Percentiles rank a stretch among this genome's conserved stretches.
These are phyloP conservation scores for Itoplectis maculator DNA, from an alignment of 2,888 invertebrate species.

Conservation along the genomic window DNA sequence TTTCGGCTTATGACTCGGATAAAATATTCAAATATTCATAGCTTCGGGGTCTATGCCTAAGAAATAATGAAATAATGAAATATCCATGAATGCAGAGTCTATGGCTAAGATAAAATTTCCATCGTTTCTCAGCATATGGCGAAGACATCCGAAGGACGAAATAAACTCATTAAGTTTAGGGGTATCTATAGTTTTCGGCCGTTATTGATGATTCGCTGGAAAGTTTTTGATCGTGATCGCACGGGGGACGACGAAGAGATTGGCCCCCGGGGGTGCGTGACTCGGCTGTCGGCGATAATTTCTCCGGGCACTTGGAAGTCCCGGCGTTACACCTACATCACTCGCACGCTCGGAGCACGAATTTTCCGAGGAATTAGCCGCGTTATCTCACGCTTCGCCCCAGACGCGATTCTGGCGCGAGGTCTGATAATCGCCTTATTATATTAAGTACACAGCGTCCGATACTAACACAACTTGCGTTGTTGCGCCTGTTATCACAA, in stretches of 20 bases:
- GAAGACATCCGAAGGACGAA: too few species aligned
- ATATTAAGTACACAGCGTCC: conserved; percentile 55
- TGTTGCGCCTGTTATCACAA: conserved; percentile 33
- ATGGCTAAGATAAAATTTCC: too few species aligned
- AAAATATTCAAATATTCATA: too few species aligned
- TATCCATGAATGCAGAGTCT: too few species aligned
- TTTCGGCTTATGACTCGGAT: too few species aligned
- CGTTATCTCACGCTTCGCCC: conserved; percentile 66
- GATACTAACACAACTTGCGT: conserved; percentile 27
- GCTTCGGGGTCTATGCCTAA: too few species aligned
- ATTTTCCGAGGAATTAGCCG: conserved; percentile 67
- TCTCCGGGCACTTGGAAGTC: conserved; percentile 68
- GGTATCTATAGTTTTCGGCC: conserved; percentile 6
- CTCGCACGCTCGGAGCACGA: conserved; percentile 59
- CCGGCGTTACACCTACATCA: conserved; percentile 29
- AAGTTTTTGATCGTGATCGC: conserved; percentile 32
- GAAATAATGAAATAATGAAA: too few species aligned
- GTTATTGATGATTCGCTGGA: conserved; percentile 24
- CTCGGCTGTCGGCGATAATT: conserved; percentile 66
- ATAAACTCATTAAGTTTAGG: too few species aligned
- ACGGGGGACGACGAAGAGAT: conserved; percentile 8
- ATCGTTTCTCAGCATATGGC: too few species aligned
- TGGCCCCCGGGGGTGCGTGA: conserved; percentile 61
- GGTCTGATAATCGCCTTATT: conserved; percentile 69
- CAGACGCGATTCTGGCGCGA: conserved; percentile 44